Evolutionary conservation across 2,797 vertebrate species (phyloP), one percentile per base, ranked within the genome.

Genomic region (Austrolebias charrua): DNA sequence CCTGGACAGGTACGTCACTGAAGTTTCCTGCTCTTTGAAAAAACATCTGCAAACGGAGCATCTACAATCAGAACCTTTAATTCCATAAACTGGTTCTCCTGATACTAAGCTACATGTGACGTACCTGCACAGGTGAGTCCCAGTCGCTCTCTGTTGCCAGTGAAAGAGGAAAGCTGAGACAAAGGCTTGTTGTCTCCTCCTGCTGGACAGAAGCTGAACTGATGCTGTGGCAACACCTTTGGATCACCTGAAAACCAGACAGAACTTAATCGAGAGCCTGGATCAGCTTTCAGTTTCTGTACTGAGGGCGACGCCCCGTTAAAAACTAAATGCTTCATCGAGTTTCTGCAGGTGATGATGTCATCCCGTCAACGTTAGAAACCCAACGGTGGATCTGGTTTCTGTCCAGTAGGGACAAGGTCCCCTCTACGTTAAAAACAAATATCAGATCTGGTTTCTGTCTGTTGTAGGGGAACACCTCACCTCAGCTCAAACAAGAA

Each of bases 111-210:
- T 1, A n/a, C 15, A n/a, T 6, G 14, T 24, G 24, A 24, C 24
- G 3, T 62, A 88, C 85, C 69, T 92, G 90, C 53, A 94, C 60
- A 55, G 91, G 90, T 63, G 90, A 69, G 83, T 95, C 93, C 93
- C 93, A 96, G 57, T 94, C 88, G 40, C 90, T 95, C 61, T 90
- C 81, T 60, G 91, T 93, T 54, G 91, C 84, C 88, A 82, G 78
- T 8, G 91, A 91, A 29, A 84, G n/a, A 0, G 84, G 83, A 52
- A 93, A 84, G 66, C 92, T 92, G 81, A 92, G 72, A 78, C 86
- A 82, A 46, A 93, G 83, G 81, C 89, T 91, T 35, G 83, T 88
- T 6, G 91, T 82, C 18, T 93, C 91, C 55, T 87, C 92, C 80
- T 88, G 28, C 31, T 68, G 71, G 63, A 71, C 58, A 43, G 69